These are phyloP conservation scores for Scaptomyza flava DNA, from an alignment of 2,888 invertebrate species.

Conservation along the genomic window DNA sequence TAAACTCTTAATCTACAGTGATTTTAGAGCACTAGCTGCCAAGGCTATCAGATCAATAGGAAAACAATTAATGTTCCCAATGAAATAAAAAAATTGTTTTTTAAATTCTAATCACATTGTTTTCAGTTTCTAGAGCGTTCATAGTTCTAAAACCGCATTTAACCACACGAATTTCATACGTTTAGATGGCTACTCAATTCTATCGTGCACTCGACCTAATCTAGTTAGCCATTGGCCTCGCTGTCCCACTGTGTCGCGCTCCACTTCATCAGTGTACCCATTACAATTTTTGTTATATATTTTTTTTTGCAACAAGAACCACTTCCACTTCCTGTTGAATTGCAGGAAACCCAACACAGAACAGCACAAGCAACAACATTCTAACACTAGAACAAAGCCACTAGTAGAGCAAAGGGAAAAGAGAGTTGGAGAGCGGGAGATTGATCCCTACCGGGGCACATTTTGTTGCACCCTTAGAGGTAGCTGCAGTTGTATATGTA, in stretches of 20 bases:
- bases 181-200: too few species aligned
- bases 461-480: slow-evolving; percentile 46
- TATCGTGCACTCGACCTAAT: slow-evolving; percentile 19
- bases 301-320: slow-evolving; percentile 57
- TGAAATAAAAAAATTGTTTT: too few species aligned
- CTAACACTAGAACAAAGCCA: slow-evolving; percentile 56
- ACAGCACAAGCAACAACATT: slow-evolving; percentile 35
- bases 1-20: too few species aligned
- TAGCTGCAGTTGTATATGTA: slow-evolving; percentile 56
- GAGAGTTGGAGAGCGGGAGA: slow-evolving; percentile 3
- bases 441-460: slow-evolving; percentile 35
- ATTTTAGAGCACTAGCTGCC: too few species aligned
- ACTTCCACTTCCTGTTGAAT: slow-evolving; percentile 73
- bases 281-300: slow-evolving; percentile 41
- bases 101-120: too few species aligned
- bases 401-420: slow-evolving; percentile 1
- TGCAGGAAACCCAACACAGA: slow-evolving; percentile 45
- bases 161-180: too few species aligned
- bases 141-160: too few species aligned
- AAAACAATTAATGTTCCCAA: too few species aligned
- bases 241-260: slow-evolving; percentile 49
- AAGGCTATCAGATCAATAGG: too few species aligned
- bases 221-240: slow-evolving; percentile 12
- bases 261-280: slow-evolving; percentile 52
- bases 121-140: too few species aligned